phyloP scores from a whole-genome alignment of 2,113 vertebrate species.

The Notothenia coriiceps region DNA sequence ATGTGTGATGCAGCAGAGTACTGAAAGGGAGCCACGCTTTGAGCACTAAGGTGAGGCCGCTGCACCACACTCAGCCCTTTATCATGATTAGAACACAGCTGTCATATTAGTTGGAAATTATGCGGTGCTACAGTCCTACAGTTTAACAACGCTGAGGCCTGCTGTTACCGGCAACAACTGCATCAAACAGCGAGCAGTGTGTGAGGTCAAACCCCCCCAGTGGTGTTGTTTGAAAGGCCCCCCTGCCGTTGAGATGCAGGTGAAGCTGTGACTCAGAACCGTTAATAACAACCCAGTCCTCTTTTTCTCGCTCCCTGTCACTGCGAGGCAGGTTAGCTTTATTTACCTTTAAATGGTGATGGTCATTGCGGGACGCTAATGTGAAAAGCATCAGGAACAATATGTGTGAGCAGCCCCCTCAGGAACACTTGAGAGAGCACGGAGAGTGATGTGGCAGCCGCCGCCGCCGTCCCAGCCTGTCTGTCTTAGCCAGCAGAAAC shows the following conservation, averaged over 20 bases:
- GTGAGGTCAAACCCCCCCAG: constrained; percentile 35
- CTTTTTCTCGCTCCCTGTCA: constrained; percentile 18
- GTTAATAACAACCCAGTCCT: constrained; percentile 19
- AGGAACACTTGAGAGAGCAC: constrained; percentile 66
- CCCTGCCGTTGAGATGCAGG: neutral
- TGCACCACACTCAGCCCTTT: constrained; percentile 54
- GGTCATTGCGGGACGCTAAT: constrained; percentile 65
- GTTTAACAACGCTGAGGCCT: constrained; percentile 50
- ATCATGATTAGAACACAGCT: constrained; percentile 74
- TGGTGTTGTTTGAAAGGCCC: constrained; percentile 43
- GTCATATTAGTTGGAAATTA: constrained; percentile 73
- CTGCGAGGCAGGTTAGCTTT: constrained; percentile 38
- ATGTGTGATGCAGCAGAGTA: constrained; percentile 51
- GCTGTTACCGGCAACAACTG: constrained; percentile 38
- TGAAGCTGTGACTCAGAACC: constrained; percentile 32
- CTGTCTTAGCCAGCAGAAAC: constrained; percentile 79
- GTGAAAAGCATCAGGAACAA: constrained; percentile 59
- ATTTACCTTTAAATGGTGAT: constrained; percentile 64
- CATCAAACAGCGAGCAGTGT: constrained; percentile 24
- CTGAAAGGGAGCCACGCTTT: constrained; percentile 53
- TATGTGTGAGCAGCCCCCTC: constrained; percentile 48
- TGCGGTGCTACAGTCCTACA: constrained; percentile 26
- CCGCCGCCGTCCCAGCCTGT: constrained; percentile 64
- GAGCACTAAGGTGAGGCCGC: constrained; percentile 60
- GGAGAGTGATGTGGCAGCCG: constrained; percentile 73